These are phyloP conservation scores for Drosophila arawakana DNA, from an alignment of 1,140 invertebrate genomes.

Conservation along the genomic window DNA sequence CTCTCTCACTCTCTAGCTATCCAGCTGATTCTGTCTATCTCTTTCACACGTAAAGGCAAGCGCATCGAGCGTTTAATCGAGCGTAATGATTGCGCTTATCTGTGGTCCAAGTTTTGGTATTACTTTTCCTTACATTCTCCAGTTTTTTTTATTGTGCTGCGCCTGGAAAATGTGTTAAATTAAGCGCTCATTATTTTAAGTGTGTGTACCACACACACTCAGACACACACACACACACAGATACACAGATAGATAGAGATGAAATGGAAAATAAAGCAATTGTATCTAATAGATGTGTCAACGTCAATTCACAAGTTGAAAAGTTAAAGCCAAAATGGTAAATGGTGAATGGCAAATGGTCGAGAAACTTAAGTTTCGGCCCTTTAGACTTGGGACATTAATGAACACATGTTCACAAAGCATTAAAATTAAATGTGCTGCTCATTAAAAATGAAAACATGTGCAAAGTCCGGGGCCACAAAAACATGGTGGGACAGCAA, in stretches of 20 bases:
- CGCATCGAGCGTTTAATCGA: constrained; percentile 69
- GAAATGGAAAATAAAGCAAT: constrained; percentile 30
- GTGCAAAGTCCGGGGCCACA: constrained; percentile 39
- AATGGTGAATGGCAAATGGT: neutral
- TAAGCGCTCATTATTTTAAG: constrained; percentile 82
- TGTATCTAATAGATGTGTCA: constrained; percentile 56
- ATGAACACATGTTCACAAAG: constrained; percentile 76
- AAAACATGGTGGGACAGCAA: constrained; percentile 39
- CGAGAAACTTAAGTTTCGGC: constrained; percentile 14
- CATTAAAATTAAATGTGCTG: constrained; percentile 80
- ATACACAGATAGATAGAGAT: neutral
- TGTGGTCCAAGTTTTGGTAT: constrained; percentile 45
- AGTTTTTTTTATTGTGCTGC: constrained; percentile 5
- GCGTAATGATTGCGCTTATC: constrained; percentile 80
- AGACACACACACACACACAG: neutral
- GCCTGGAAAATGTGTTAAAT: constrained; percentile 70
- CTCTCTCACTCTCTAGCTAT: neutral
- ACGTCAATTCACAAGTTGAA: constrained; percentile 24
- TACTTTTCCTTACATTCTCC: constrained; percentile 15
- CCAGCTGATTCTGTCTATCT: neutral
- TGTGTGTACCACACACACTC: constrained; percentile 36
- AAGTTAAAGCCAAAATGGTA: constrained; percentile 11
- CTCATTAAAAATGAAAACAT: constrained; percentile 79
- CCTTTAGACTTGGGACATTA: constrained; percentile 54
- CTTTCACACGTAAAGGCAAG: constrained; percentile 6